Conservation (phyloP, 2,888 invertebrate genomes). For the Hydriomena furcata region DNA sequence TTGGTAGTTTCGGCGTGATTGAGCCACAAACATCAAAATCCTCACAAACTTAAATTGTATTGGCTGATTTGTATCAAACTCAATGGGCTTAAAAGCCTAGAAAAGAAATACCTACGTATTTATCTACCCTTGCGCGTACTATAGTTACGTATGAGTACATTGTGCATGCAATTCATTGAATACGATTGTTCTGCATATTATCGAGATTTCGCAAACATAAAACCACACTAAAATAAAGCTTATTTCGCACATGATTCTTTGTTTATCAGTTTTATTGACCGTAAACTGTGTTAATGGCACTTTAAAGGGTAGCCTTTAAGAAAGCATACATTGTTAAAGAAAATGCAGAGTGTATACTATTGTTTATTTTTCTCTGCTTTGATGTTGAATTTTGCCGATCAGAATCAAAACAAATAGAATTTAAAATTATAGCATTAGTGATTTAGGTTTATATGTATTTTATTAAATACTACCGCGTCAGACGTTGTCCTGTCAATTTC, state of each 20-base stretch:
- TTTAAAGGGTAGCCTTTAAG: conserved; percentile 20
- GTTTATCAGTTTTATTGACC: conserved; percentile 44
- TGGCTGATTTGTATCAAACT: too few species aligned
- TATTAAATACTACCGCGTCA: too few species aligned
- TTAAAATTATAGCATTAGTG: too few species aligned
- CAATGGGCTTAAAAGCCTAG: too few species aligned
- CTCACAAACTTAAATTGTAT: too few species aligned
- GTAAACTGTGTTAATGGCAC: conserved; percentile 41
- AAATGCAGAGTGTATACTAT: not conserved
- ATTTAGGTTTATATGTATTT: too few species aligned
- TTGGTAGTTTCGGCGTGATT: too few species aligned
- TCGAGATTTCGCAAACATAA: conserved; percentile 3
- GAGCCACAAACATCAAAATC: too few species aligned
- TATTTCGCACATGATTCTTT: conserved; percentile 38
- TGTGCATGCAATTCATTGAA: not conserved
- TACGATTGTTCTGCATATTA: not conserved
- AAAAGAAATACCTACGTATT: too few species aligned
- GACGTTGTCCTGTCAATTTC: too few species aligned
- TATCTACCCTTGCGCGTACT: too few species aligned
- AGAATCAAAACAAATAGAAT: not conserved
- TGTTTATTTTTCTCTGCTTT: not conserved
- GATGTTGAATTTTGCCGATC: not conserved
- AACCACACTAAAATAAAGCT: conserved; percentile 34
- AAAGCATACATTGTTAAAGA: not conserved
- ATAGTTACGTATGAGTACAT: too few species aligned